Conservation (phyloP, 1,140 invertebrate species). For the Leptinotarsa undecemlineata region DNA sequence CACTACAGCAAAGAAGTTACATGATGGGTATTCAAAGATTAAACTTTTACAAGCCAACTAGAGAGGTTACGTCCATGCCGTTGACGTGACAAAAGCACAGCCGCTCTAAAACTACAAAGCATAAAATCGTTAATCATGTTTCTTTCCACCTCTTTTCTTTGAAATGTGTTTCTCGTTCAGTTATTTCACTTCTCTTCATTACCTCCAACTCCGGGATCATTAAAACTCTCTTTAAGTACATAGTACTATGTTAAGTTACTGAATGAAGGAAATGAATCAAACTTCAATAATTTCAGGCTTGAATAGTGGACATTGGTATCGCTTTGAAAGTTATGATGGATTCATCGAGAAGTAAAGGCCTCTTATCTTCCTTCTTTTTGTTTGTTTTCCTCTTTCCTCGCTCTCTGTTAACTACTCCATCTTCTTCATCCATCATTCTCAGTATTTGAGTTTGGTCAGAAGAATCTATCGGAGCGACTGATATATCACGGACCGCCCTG, state of each 20-base stretch:
- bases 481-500: slow-evolving; percentile 87
- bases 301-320: slow-evolving; percentile 37
- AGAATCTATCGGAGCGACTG: slow-evolving; percentile 80
- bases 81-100: background rate
- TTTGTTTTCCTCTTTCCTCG: slow-evolving; percentile 59
- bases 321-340: slow-evolving; percentile 47
- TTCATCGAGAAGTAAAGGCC: slow-evolving; percentile 61
- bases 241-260: too few relatives aligned
- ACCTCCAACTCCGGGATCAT: too few relatives aligned
- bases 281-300: slow-evolving; percentile 21
- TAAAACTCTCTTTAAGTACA: too few relatives aligned
- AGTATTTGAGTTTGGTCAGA: slow-evolving; percentile 73
- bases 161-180: too few relatives aligned
- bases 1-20: too few relatives aligned
- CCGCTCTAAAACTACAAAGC: background rate
- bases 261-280: too few relatives aligned
- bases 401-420: slow-evolving; percentile 64
- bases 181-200: too few relatives aligned
- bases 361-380: slow-evolving; percentile 61
- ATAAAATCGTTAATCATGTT: too few relatives aligned
- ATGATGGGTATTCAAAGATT: too few relatives aligned
- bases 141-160: too few relatives aligned
- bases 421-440: slow-evolving; percentile 74
- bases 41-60: too few relatives aligned
- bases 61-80: too few relatives aligned